phyloP scores from a whole-genome alignment of 2,113 vertebrate genomes.

The Sylvilagus bachmani region DNA sequence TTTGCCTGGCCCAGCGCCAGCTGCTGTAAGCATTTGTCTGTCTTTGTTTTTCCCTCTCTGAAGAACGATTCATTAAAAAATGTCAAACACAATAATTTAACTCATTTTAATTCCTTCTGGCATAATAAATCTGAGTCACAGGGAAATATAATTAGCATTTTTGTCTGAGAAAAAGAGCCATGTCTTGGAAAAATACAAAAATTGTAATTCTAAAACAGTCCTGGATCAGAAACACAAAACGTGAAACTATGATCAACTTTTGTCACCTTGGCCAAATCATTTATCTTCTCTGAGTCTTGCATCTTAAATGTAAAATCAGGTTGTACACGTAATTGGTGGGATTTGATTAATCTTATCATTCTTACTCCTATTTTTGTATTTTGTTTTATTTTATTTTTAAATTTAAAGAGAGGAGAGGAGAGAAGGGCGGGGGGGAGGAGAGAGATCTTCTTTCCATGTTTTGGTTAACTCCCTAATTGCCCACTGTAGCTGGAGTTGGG shows the following conservation, averaged over 20 bases:
- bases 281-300: not conserved
- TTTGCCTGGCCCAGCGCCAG: too few relatives aligned
- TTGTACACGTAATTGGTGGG: not conserved
- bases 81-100: not conserved
- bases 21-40: too few relatives aligned
- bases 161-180: not conserved
- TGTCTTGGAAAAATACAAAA: not conserved
- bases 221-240: not conserved
- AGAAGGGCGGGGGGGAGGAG: too few relatives aligned
- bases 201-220: constrained; percentile 8
- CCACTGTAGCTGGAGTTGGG: too few relatives aligned
- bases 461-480: too few relatives aligned
- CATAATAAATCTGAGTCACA: not conserved
- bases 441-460: too few relatives aligned
- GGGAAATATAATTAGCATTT: not conserved
- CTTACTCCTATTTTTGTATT: not conserved
- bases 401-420: too few relatives aligned
- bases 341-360: not conserved
- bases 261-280: not conserved
- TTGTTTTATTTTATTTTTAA: too few relatives aligned
- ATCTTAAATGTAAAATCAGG: not conserved
- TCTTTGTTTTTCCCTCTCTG: too few relatives aligned
- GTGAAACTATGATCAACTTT: not conserved
- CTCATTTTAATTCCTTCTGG: not conserved
- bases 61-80: too few relatives aligned